Evolutionary conservation across 2,113 vertebrate species (phyloP).

Genomic region (Acrocephalus arundinaceus): DNA sequence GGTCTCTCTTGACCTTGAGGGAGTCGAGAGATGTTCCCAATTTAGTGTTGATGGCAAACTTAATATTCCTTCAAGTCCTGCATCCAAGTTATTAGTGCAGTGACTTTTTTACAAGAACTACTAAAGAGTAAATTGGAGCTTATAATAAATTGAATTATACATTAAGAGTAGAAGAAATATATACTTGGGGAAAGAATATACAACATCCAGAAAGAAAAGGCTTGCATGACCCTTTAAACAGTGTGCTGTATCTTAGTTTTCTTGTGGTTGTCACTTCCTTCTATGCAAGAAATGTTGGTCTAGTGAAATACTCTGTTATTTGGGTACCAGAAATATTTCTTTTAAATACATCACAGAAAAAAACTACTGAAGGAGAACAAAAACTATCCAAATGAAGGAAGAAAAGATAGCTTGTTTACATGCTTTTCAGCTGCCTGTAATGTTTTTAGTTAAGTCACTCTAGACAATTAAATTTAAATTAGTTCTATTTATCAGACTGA

Average conservation of each 20-base stretch:
- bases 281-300: not conserved
- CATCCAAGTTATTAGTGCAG: not conserved
- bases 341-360: not conserved
- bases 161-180: not conserved
- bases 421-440: not conserved
- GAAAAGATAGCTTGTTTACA: not conserved
- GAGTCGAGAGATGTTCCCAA: not conserved
- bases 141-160: not conserved
- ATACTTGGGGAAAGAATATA: not conserved
- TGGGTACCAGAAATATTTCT: not conserved
- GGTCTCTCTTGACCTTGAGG: not conserved
- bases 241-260: not conserved
- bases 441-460: not conserved
- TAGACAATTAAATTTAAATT: slow-evolving; percentile 22
- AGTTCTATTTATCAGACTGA: slow-evolving; percentile 6
- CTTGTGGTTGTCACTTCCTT: not conserved
- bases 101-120: not conserved
- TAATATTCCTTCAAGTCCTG: not conserved
- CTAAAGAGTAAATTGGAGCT: not conserved
- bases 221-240: not conserved
- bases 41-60: not conserved
- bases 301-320: not conserved
- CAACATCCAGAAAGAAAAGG: not conserved
- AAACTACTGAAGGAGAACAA: not conserved
- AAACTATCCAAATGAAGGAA: not conserved